phyloP scores from a whole-genome alignment of 2,888 invertebrate species.

The Eretmocerus hayati region DNA sequence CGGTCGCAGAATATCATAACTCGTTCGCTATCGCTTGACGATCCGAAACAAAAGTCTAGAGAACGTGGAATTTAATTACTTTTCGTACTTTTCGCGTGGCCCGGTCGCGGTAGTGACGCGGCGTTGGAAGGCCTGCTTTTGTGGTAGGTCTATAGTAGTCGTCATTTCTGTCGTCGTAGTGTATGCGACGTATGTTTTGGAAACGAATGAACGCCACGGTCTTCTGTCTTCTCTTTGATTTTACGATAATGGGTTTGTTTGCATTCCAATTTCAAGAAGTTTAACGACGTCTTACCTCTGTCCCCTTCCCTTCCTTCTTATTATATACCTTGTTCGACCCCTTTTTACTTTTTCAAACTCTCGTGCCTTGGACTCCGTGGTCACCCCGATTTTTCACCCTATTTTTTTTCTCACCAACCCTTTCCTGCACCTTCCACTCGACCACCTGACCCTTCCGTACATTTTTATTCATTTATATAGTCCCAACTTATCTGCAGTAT shows the following conservation, averaged over 20 bases:
- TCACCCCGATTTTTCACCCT: background rate
- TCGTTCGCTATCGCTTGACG: conserved; percentile 20
- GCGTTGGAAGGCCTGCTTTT: conserved; percentile 34
- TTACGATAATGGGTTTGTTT: conserved; percentile 42
- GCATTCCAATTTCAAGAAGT: conserved; percentile 40
- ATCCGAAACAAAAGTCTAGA: conserved; percentile 19
- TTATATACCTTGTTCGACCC: background rate
- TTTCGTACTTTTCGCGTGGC: conserved; percentile 39
- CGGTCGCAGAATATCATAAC: too few species aligned
- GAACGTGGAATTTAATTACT: conserved; percentile 40
- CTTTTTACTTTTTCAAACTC: conserved; percentile 13
- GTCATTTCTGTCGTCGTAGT: conserved; percentile 19
- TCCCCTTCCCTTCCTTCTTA: conserved; percentile 16
- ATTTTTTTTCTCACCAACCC: background rate
- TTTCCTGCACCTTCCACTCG: too few species aligned
- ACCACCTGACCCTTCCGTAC: too few species aligned
- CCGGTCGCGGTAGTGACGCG: too few species aligned
- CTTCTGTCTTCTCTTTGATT: conserved; percentile 38
- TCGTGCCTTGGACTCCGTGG: conserved; percentile 2
- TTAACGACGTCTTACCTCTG: conserved; percentile 31
- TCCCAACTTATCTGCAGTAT: too few species aligned
- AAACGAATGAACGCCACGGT: conserved; percentile 37
- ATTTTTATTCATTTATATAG: too few species aligned
- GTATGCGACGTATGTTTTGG: conserved; percentile 32
- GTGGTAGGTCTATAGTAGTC: too few species aligned